A percentile compares a stretch with the other conserved stretches of the same genome.
phyloP scores from a whole-genome alignment of 2,797 vertebrate species.

The Okamejei kenojei region DNA sequence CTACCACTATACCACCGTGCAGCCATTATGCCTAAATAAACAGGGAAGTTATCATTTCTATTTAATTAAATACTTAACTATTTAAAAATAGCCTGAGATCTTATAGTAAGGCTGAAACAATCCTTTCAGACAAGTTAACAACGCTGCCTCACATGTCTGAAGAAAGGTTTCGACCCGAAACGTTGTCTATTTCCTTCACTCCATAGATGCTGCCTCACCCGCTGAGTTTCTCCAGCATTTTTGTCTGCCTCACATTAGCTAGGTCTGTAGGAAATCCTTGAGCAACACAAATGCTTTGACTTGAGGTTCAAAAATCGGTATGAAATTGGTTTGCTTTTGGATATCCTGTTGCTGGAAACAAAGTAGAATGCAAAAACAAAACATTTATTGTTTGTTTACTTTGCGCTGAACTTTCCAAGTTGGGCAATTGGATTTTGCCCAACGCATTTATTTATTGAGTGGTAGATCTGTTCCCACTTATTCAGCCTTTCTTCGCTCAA shows the following conservation, averaged over 20 bases:
- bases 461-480: background rate
- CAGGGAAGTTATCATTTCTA: background rate
- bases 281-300: conserved; percentile 16
- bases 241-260: background rate
- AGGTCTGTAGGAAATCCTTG: background rate
- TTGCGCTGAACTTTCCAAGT: background rate
- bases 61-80: background rate
- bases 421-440: background rate
- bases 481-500: background rate
- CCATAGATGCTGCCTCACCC: too few relatives aligned
- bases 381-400: conserved; percentile 16
- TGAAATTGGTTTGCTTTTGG: background rate
- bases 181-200: too few relatives aligned
- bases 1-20: too few relatives aligned
- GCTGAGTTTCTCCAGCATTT: too few relatives aligned
- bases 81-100: background rate
- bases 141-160: background rate
- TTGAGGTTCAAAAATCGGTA: background rate
- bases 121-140: background rate
- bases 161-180: too few relatives aligned
- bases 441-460: background rate
- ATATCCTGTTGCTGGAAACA: conserved; percentile 12
- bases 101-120: background rate
- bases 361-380: conserved; percentile 15
- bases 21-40: background rate